Base-by-base conservation (phyloP, 2,113 vertebrate species). In the Circaetus cinerascens region DNA sequence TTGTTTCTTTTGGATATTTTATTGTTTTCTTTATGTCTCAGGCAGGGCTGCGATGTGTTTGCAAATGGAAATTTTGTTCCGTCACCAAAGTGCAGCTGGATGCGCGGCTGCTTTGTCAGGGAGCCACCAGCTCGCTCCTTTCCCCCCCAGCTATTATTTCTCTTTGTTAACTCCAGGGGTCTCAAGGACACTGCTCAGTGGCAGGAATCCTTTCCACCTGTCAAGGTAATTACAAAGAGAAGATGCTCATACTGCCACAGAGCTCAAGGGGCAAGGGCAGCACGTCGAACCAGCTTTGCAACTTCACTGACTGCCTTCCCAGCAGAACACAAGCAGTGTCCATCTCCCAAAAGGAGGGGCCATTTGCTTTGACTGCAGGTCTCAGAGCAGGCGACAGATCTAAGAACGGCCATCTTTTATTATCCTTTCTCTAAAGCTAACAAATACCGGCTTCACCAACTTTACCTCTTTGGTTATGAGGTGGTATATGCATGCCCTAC, bases 401-500 rank as follows among this genome's bases (percentile, higher is more conserved):
- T 7, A 11, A 19, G 19, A 36, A 4, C 43, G 20, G 34, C 51
- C 88, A 6, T 0, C 17, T 50, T 59, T 15, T 25, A 17, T 71
- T 8, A 2, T 14, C 66, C 64, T n/a, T 30, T 7, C 64, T 23
- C 53, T 23, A 13, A 57, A 75, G 19, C 14, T 25, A 25, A 15
- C 55, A 15, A 43, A 3, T 0, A 13, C 1, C 75, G 57, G 23
- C 62, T 38, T 7, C 36, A 6, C 23, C 40, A 43, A 3, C 15
- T 7, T 60, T 8, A 9, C 11, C 73, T 16, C 84, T n/a, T 29
- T 3, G 50, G 9, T 21, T 43, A 13, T 2, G 34, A 51, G 64
- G 26, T 9, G 59, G 22, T 1, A 1, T 1, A 4, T 0, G 4
- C 3, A 1, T 1, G 6, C 2, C 1, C 20, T 5, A 18, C 41